Conservation (phyloP, 1,140 invertebrate species). For the Cydia amplana region DNA sequence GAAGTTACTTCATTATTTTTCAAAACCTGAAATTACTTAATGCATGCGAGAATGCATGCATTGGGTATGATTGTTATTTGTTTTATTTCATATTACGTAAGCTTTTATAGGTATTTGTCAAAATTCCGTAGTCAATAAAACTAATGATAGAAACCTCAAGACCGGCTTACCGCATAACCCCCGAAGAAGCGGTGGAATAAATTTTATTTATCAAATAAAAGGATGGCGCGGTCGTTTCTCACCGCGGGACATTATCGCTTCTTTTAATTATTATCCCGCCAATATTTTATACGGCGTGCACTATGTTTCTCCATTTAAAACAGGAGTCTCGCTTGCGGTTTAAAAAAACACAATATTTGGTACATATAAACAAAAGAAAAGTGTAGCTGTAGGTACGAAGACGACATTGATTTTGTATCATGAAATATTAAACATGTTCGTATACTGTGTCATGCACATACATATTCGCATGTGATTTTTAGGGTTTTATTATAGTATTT, state of each 20-base stretch:
- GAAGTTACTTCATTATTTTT: too few relatives aligned
- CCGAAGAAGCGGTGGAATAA: constrained; percentile 71
- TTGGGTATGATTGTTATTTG: too few relatives aligned
- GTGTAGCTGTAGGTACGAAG: too few relatives aligned
- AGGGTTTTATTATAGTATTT: too few relatives aligned
- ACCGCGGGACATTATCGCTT: constrained; percentile 76
- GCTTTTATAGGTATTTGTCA: background rate
- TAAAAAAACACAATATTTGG: background rate
- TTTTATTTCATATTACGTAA: too few relatives aligned
- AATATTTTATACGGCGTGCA: constrained; percentile 62
- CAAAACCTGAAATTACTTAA: too few relatives aligned
- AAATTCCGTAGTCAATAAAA: constrained; percentile 16
- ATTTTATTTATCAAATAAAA: constrained; percentile 80
- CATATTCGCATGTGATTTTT: too few relatives aligned
- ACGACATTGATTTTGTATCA: too few relatives aligned
- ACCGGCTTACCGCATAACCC: constrained; percentile 53
- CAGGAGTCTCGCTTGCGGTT: background rate
- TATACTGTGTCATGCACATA: too few relatives aligned
- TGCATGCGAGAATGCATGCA: too few relatives aligned
- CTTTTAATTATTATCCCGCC: constrained; percentile 79
- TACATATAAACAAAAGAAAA: too few relatives aligned
- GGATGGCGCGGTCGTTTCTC: constrained; percentile 76
- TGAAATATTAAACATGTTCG: too few relatives aligned
- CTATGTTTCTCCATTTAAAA: constrained; percentile 31
- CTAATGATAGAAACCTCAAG: constrained; percentile 51